A percentile compares a stretch with the other conserved stretches of the same genome.
These are phyloP conservation scores for Hedychridium roseum DNA, from an alignment of 2,888 invertebrate genomes.

Conservation along the genomic window DNA sequence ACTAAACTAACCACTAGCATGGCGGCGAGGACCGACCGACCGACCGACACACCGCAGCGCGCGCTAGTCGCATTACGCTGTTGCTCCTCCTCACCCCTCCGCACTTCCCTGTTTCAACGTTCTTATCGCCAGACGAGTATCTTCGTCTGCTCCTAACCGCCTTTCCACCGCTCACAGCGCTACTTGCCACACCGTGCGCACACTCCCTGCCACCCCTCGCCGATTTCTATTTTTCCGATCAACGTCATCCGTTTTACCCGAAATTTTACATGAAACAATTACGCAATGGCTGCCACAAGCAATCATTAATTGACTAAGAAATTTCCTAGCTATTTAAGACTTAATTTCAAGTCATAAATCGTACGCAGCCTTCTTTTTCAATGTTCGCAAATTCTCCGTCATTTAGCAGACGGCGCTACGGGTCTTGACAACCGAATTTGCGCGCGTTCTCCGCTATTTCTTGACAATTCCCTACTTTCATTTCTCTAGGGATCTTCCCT, in stretches of 20 bases:
- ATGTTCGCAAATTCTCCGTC: too few species aligned
- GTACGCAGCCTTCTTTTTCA: too few species aligned
- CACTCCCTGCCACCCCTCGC: too few species aligned
- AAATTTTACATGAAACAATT: neutral
- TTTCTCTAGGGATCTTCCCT: too few species aligned
- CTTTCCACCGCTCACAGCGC: conserved; percentile 6
- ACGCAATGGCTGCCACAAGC: neutral
- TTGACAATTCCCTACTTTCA: too few species aligned
- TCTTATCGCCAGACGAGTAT: too few species aligned
- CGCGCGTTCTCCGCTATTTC: too few species aligned
- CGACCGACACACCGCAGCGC: conserved; percentile 40
- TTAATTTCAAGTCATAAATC: too few species aligned
- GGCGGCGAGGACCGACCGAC: conserved; percentile 50
- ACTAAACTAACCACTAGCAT: conserved; percentile 62
- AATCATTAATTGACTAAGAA: too few species aligned
- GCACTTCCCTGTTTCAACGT: conserved; percentile 2
- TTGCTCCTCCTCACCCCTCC: conserved; percentile 35
- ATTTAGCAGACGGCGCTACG: too few species aligned
- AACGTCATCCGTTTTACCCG: neutral
- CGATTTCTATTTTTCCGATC: neutral
- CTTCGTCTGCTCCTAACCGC: neutral
- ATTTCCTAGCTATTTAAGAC: too few species aligned
- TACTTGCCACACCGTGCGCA: conserved; percentile 22
- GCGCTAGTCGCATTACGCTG: conserved; percentile 48
- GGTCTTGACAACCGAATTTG: too few species aligned